Conservation (phyloP, 2,113 vertebrate genomes). For the Clarias magur region DNA sequence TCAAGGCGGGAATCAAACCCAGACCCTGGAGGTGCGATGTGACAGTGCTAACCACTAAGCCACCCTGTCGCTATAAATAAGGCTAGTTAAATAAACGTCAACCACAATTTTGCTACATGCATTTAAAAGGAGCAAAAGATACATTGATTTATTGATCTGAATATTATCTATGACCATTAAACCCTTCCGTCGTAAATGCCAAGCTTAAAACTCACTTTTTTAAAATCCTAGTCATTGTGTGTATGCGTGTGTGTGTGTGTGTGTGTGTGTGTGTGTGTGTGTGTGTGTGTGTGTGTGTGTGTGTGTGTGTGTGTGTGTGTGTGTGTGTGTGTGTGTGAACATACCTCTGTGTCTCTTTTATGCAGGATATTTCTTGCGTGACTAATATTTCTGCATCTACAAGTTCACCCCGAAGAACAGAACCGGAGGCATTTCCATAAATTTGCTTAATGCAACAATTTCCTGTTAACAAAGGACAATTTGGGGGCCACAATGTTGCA, state of each 20-base stretch:
- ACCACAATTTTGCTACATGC: neutral
- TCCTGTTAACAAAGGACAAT: conserved; percentile 66
- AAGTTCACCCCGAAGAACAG: conserved; percentile 70
- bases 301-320: neutral
- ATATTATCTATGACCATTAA: neutral
- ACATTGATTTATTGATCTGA: neutral
- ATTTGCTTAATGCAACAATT: conserved; percentile 79
- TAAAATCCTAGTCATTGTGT: too few relatives aligned
- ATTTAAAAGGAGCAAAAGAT: neutral
- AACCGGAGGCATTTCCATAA: conserved; percentile 72
- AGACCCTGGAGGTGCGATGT: too few relatives aligned
- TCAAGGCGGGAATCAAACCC: too few relatives aligned
- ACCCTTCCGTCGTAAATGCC: neutral
- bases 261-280: neutral
- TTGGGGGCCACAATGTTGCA: conserved; percentile 68
- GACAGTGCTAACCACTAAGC: too few relatives aligned
- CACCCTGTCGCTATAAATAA: neutral
- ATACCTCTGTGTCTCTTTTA: conserved; percentile 16
- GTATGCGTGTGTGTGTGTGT: neutral
- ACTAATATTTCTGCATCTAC: conserved; percentile 61
- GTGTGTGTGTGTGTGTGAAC: conserved; percentile 13
- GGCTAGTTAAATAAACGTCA: neutral
- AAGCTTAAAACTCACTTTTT: neutral
- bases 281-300: neutral
- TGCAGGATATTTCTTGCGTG: conserved; percentile 31